A percentile compares a stretch with the other conserved stretches of the same genome.
Conservation (phyloP, 2,113 vertebrate genomes). For the Triplophysa tibetana region DNA sequence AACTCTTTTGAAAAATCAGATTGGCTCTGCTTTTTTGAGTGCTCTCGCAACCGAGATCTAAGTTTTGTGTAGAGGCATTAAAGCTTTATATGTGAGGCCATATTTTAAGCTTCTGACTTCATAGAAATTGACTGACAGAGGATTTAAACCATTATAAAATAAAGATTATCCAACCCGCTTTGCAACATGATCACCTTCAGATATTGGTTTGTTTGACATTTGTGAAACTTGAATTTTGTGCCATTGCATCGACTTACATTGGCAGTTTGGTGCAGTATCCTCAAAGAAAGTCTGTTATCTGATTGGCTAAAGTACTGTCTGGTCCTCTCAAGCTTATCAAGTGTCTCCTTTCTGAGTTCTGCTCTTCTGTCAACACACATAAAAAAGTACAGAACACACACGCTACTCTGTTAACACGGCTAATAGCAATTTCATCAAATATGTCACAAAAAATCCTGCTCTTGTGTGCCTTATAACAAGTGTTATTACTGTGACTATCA, state of each 20-base stretch:
- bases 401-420: slow-evolving; percentile 5
- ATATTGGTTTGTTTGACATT: slow-evolving; percentile 45
- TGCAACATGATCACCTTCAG: slow-evolving; percentile 4
- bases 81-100: too few relatives aligned
- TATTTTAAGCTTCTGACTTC: neutral
- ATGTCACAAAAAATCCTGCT: slow-evolving; percentile 18
- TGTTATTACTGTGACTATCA: slow-evolving; percentile 37
- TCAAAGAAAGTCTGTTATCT: slow-evolving; percentile 31
- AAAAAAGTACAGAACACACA: slow-evolving; percentile 14
- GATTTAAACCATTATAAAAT: neutral
- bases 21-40: slow-evolving; percentile 7
- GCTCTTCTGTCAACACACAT: slow-evolving; percentile 14
- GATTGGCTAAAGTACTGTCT: slow-evolving; percentile 33
- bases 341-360: slow-evolving; percentile 16
- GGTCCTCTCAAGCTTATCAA: slow-evolving; percentile 36
- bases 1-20: slow-evolving; percentile 31
- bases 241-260: slow-evolving; percentile 12
- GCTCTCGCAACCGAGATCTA: neutral
- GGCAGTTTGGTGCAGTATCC: slow-evolving; percentile 6
- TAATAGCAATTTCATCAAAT: slow-evolving; percentile 11
- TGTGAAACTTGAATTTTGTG: slow-evolving; percentile 27
- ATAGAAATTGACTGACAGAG: too few relatives aligned
- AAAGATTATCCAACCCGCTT: neutral
- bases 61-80: too few relatives aligned
- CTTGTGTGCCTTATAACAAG: slow-evolving; percentile 11